Evolutionary conservation across 2,888 invertebrate genomes (phyloP).

Genomic region (Crepidodera aurea): DNA sequence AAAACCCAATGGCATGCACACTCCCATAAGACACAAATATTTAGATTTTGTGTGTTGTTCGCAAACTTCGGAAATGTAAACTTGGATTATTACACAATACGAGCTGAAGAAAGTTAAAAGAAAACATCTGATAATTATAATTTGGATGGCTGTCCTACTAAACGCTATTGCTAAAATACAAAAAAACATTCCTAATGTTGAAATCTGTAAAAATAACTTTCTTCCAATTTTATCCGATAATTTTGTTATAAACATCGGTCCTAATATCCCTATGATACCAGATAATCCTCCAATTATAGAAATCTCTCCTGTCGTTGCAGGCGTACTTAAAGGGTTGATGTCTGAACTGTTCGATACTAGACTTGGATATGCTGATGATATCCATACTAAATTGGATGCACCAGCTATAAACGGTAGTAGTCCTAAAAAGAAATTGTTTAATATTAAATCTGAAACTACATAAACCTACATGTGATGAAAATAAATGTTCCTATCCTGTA

Average conservation of each 20-base stretch:
- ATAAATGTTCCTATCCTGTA: no score
- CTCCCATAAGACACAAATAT: conserved; percentile 4
- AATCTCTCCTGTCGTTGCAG: neutral
- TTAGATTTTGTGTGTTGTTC: neutral
- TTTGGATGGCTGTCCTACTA: neutral
- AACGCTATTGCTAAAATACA: neutral
- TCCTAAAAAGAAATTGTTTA: conserved; percentile 6
- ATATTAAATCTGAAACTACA: no score
- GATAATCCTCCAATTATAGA: conserved; percentile 1
- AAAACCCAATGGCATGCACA: neutral
- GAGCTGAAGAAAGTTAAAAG: neutral
- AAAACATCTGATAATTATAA: neutral
- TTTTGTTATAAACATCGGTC: neutral
- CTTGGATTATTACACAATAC: neutral
- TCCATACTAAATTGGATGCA: conserved; percentile 3
- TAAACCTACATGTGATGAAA: no score
- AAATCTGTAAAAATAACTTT: neutral
- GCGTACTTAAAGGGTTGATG: neutral
- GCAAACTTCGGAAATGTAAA: conserved; percentile 7
- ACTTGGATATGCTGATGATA: conserved; percentile 1
- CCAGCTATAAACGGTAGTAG: neutral
- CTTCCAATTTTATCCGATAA: conserved; percentile 6
- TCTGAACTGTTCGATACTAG: neutral
- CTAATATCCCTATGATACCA: neutral
- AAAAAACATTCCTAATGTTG: neutral